Evolutionary conservation across 2,888 invertebrate genomes (phyloP).

Genomic region (Ornithoptera alexandrae): DNA sequence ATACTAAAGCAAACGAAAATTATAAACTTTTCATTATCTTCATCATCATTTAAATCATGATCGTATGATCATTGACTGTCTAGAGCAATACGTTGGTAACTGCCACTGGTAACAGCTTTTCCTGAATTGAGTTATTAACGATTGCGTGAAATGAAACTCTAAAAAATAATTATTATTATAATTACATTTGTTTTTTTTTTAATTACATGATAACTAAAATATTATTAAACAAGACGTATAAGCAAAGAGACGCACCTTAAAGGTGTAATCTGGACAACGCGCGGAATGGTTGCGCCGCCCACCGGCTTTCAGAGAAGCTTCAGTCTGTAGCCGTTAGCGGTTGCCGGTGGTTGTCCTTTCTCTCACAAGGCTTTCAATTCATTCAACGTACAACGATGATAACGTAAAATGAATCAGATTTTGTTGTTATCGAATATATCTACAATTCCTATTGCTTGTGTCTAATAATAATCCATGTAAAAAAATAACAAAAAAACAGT

Average conservation of each 20-base stretch:
- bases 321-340: constrained; percentile 55
- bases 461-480: constrained; percentile 56
- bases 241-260: constrained; percentile 35
- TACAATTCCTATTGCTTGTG: constrained; percentile 51
- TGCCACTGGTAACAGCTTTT: too few relatives aligned
- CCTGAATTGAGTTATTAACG: too few relatives aligned
- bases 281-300: constrained; percentile 38
- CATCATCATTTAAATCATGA: too few relatives aligned
- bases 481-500: constrained; percentile 33
- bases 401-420: constrained; percentile 64
- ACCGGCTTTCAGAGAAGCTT: constrained; percentile 41
- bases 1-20: too few relatives aligned
- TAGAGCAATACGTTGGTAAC: too few relatives aligned
- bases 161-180: background rate
- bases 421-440: constrained; percentile 43
- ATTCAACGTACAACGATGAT: constrained; percentile 42
- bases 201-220: constrained; percentile 6
- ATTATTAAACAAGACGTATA: constrained; percentile 31
- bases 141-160: background rate
- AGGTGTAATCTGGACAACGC: constrained; percentile 40
- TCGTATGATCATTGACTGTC: too few relatives aligned
- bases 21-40: too few relatives aligned
- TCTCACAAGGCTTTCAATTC: constrained; percentile 36
- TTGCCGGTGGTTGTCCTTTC: constrained; percentile 42
- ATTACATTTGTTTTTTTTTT: background rate